Conservation (phyloP, 2,113 vertebrate species). For the Clarias batrachus region DNA sequence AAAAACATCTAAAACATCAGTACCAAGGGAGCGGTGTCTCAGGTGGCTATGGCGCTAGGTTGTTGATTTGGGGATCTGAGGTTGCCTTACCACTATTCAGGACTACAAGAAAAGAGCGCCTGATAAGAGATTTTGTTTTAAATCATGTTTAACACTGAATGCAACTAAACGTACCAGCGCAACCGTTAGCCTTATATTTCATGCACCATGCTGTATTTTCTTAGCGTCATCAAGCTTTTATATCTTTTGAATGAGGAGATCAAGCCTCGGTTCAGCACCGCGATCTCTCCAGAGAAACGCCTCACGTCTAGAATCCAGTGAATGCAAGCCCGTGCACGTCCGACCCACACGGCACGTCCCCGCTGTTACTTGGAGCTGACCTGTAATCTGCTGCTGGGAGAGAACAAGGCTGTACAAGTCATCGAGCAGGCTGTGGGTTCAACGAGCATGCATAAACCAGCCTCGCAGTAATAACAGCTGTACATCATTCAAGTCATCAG, state of each 20-base stretch:
- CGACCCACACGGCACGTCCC: neutral
- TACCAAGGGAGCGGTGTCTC: no score
- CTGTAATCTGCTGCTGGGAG: neutral
- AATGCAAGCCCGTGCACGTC: neutral
- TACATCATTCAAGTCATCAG: neutral
- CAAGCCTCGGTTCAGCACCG: neutral
- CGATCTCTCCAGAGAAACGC: neutral
- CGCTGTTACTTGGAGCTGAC: neutral
- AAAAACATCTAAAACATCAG: no score
- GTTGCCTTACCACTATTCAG: no score
- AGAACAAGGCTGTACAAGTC: neutral
- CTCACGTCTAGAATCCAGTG: neutral
- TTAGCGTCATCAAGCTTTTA: neutral
- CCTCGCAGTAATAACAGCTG: neutral
- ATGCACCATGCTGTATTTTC: no score
- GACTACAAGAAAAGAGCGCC: no score
- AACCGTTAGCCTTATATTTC: no score
- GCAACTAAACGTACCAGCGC: neutral
- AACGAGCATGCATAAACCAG: neutral
- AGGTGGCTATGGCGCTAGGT: no score
- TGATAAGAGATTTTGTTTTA: no score
- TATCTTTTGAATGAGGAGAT: neutral
- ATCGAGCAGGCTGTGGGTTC: no score
- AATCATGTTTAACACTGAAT: neutral
- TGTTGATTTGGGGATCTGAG: no score